phyloP scores from a whole-genome alignment of 2,113 vertebrate species.

The Thamnophis sirtalis region DNA sequence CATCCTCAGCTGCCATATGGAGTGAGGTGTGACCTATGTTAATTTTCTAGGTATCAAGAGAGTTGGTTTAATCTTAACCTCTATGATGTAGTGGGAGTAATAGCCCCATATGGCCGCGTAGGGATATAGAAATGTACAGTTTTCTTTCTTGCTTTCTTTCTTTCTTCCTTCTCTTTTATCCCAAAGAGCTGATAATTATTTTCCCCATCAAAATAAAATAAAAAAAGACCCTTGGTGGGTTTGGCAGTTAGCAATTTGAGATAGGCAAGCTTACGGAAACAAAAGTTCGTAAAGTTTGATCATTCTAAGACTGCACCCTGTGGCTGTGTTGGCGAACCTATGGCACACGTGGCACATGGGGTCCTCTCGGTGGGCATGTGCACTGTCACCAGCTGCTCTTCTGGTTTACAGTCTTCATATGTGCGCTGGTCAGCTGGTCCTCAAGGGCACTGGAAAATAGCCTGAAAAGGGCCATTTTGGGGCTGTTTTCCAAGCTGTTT shows the following conservation, averaged over 20 bases:
- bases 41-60: conserved; percentile 64
- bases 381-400: too few species aligned
- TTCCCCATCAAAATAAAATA: neutral
- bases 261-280: neutral
- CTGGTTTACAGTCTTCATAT: too few species aligned
- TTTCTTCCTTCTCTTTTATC: neutral
- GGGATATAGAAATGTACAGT: conserved; percentile 14
- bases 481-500: too few species aligned
- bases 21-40: conserved; percentile 59
- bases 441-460: too few species aligned
- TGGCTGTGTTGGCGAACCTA: too few species aligned
- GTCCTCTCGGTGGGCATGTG: too few species aligned
- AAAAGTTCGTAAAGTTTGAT: neutral
- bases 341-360: too few species aligned
- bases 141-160: neutral
- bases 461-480: too few species aligned
- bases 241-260: neutral
- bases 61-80: conserved; percentile 59
- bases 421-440: too few species aligned
- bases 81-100: conserved; percentile 54
- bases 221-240: neutral
- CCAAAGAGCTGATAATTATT: neutral
- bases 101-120: conserved; percentile 47
- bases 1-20: conserved; percentile 59
- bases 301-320: neutral